Evolutionary conservation across 2,888 invertebrate genomes (phyloP).

Genomic region (Tetranychus piercei): DNA sequence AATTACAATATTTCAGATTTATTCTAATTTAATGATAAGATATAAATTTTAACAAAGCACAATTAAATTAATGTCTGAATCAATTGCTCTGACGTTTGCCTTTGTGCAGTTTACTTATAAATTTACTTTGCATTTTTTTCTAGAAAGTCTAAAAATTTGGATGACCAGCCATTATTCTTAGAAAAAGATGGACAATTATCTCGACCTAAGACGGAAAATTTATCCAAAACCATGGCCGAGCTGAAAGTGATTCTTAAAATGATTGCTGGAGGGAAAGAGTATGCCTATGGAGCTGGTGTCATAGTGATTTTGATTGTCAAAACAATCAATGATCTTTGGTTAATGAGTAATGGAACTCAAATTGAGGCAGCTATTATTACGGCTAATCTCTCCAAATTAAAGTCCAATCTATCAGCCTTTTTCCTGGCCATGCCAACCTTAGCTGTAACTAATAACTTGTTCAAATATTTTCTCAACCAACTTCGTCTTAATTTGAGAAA

Average conservation of each 20-base stretch:
- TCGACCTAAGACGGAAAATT: constrained; percentile 1
- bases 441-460: constrained; percentile 24
- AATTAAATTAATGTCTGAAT: too few relatives aligned
- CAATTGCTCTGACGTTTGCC: neutral
- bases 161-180: constrained; percentile 5
- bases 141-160: neutral
- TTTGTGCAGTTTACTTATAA: neutral
- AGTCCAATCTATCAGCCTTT: constrained; percentile 19
- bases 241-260: constrained; percentile 18
- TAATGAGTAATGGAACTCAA: constrained; percentile 80
- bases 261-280: constrained; percentile 18
- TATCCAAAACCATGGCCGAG: constrained; percentile 10
- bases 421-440: constrained; percentile 23
- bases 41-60: too few relatives aligned
- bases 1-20: neutral
- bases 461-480: constrained; percentile 21
- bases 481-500: constrained; percentile 19
- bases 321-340: constrained; percentile 89
- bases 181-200: constrained; percentile 2
- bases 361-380: constrained; percentile 52
- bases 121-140: neutral
- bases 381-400: constrained; percentile 19
- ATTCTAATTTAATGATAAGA: neutral
- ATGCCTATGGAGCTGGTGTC: constrained; percentile 32
- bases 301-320: constrained; percentile 64